Conservation (phyloP, 2,113 vertebrate genomes). For the Varanus komodoensis region DNA sequence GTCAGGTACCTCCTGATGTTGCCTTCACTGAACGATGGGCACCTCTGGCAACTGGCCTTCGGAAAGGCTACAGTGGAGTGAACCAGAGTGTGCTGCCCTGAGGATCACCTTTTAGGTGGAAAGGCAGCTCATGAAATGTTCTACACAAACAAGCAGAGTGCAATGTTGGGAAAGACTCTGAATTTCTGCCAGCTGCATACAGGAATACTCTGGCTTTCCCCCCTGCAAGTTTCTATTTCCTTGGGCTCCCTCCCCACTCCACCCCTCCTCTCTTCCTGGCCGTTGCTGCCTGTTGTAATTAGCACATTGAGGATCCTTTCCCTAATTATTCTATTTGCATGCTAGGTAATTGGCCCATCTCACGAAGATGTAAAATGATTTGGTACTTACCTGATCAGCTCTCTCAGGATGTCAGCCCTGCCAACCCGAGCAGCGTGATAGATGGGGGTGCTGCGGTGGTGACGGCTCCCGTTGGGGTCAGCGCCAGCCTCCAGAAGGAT, state of each 20-base stretch:
- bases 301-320: not conserved
- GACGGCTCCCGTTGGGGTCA: slow-evolving; percentile 91
- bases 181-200: not conserved
- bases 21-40: not conserved
- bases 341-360: no score
- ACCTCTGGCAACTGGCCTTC: not conserved
- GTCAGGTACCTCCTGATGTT: not conserved
- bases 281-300: not conserved
- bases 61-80: not conserved
- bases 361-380: not conserved
- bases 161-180: not conserved
- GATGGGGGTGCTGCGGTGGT: slow-evolving; percentile 92
- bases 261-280: not conserved
- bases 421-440: slow-evolving; percentile 91
- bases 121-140: not conserved
- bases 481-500: slow-evolving; percentile 92
- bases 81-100: not conserved
- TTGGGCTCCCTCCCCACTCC: not conserved
- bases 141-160: not conserved
- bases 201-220: not conserved
- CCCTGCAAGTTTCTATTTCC: not conserved
- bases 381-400: slow-evolving; percentile 87
- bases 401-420: slow-evolving; percentile 86
- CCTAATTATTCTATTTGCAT: not conserved
- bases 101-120: not conserved